phyloP scores from a whole-genome alignment of 2,797 vertebrate species.

The Florisuga fusca region DNA sequence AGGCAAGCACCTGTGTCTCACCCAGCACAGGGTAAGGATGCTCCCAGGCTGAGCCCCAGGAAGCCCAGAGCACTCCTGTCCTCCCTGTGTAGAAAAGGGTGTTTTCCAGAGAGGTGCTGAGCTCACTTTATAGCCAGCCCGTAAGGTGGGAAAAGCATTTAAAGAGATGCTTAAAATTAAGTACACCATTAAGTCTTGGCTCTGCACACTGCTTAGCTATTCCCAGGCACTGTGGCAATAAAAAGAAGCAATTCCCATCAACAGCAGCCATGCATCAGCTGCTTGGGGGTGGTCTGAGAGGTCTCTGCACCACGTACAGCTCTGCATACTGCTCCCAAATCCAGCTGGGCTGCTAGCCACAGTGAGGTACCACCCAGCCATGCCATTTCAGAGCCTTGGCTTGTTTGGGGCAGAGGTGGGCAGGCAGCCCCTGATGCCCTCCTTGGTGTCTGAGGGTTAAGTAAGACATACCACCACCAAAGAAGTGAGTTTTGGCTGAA shows the following conservation, averaged over 20 bases:
- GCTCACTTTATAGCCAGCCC: neutral
- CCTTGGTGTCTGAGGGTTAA: neutral
- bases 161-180: slow-evolving; percentile 25
- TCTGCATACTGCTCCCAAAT: neutral
- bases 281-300: neutral
- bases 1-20: neutral
- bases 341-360: neutral
- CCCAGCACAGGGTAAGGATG: neutral
- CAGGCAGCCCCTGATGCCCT: neutral
- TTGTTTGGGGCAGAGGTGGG: fast-evolving
- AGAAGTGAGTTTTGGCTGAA: neutral
- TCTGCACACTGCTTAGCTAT: neutral
- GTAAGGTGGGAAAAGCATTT: neutral
- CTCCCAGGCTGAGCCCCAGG: neutral
- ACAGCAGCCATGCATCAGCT: neutral
- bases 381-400: fast-evolving
- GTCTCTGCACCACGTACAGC: neutral
- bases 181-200: neutral
- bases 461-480: neutral
- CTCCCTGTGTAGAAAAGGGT: neutral
- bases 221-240: neutral
- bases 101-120: neutral
- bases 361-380: neutral
- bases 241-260: neutral
- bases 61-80: neutral